Base-by-base conservation (phyloP, 2,888 invertebrate genomes). In the Alviniconcha strummeri region DNA sequence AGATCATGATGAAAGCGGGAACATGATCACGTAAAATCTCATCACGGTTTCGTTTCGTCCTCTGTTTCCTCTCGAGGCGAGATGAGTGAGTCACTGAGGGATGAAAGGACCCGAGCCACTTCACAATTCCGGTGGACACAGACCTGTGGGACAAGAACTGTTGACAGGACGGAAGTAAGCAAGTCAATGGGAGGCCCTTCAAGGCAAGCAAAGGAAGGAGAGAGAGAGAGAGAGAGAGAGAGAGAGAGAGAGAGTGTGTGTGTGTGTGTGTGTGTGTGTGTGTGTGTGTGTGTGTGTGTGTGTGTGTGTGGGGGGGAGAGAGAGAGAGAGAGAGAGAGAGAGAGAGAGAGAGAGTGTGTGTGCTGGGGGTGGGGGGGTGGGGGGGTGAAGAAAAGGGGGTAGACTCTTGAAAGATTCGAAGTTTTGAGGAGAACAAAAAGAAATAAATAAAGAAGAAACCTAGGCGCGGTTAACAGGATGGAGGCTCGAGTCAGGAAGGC, bases 211-310 rank as follows among this genome's bases (percentile, higher is more conserved):
- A 72, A 19, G 9, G 19, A n/a, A n/a, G 15, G 74, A 74, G 2
- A 9, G 74, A 74, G 74, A 74, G 74, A 74, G 74, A n/a, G 74
- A 74, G 74, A 52, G 74, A 74, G 74, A 36, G 69, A 69, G 69
- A 69, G 5, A 6, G 72, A 13, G 72, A 72, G 72, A 72, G 72
- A 72, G 19, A 71, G 71, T n/a, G n/a, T n/a, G n/a, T n/a, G n/a
- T n/a, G n/a, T n/a, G n/a, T n/a, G n/a, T n/a, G n/a, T n/a, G n/a
- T n/a, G n/a, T n/a, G n/a, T n/a, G n/a, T n/a, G n/a, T n/a, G n/a
- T n/a, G n/a, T n/a, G n/a, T n/a, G n/a, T n/a, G n/a, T n/a, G n/a
- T n/a, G n/a, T n/a, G n/a, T n/a, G n/a, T n/a, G n/a, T n/a, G n/a
- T n/a, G n/a, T n/a, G n/a, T 7, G 19, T 36, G n/a, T n/a, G n/a